A percentile compares a stretch with the other conserved stretches of the same genome.
Conservation (phyloP, 2,888 invertebrate species). For the Melipona beecheii region DNA sequence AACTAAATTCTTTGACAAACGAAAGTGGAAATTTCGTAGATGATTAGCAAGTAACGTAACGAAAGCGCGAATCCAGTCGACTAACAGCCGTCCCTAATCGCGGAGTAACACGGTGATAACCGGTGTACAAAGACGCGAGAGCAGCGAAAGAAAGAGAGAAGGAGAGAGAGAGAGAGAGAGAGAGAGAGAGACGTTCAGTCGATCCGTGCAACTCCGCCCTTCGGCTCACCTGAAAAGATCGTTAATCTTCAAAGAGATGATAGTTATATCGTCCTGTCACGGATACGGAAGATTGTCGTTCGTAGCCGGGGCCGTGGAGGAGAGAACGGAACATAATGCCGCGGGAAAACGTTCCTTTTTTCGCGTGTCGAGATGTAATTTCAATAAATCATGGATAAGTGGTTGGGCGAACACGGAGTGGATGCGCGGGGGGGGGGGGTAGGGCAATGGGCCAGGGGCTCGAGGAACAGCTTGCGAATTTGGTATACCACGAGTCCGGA, state of each 20-base stretch:
- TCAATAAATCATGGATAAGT: conserved; percentile 73
- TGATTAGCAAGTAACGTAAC: background rate
- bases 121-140: conserved; percentile 19
- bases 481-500: conserved; percentile 52
- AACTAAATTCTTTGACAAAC: too few species aligned
- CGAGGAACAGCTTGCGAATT: conserved; percentile 51
- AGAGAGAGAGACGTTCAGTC: conserved; percentile 37
- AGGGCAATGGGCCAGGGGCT: background rate
- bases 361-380: conserved; percentile 71
- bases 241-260: conserved; percentile 63
- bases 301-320: conserved; percentile 30
- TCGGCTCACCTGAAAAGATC: conserved; percentile 55
- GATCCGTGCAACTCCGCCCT: conserved; percentile 45
- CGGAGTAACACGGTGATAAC: conserved; percentile 23
- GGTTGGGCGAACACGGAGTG: conserved; percentile 33
- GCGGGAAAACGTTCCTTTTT: conserved; percentile 61
- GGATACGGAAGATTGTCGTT: conserved; percentile 61
- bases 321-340: conserved; percentile 59
- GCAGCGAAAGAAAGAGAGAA: conserved; percentile 12
- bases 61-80: background rate
- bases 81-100: conserved; percentile 40
- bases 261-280: conserved; percentile 64
- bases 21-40: too few species aligned
- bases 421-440: background rate
- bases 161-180: conserved; percentile 23